Conservation (phyloP, 2,113 vertebrate species). For the Caranx melampygus region DNA sequence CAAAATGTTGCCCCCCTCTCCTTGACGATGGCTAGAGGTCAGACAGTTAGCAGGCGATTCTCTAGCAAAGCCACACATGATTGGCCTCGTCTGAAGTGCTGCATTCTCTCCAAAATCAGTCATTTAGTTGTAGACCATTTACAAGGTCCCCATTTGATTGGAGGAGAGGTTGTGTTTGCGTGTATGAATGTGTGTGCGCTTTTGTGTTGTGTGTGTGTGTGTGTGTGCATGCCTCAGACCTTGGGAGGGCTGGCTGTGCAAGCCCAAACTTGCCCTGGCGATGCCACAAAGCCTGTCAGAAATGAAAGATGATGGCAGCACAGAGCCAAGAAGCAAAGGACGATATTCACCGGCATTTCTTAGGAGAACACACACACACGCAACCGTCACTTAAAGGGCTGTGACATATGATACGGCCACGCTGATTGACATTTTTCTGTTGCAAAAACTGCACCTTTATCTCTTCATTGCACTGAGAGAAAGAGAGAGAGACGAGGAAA, state of each 20-base stretch:
- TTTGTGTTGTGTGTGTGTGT: conserved; percentile 45
- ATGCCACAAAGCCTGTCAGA: conserved; percentile 76
- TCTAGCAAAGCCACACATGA: conserved; percentile 69
- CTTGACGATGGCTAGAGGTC: conserved; percentile 63
- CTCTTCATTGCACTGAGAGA: conserved; percentile 9
- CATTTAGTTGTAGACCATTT: conserved; percentile 75
- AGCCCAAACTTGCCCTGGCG: conserved; percentile 78
- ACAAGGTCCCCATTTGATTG: conserved; percentile 76
- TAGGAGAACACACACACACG: conserved; percentile 49
- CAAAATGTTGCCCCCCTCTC: conserved; percentile 17
- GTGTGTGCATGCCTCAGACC: conserved; percentile 75
- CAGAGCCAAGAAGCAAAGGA: conserved; percentile 26
- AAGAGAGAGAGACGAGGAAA: conserved; percentile 30
- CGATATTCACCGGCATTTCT: conserved; percentile 45
- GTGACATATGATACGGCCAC: conserved; percentile 54
- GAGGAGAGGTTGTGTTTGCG: conserved; percentile 59
- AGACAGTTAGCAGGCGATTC: conserved; percentile 51
- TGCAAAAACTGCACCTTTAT: conserved; percentile 37
- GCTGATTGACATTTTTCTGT: conserved; percentile 43
- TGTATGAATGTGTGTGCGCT: conserved; percentile 21
- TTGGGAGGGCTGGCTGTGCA: conserved; percentile 80
- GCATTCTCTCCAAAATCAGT: conserved; percentile 75
- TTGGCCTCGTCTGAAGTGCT: conserved; percentile 75
- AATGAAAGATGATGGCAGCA: conserved; percentile 67
- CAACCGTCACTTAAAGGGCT: conserved; percentile 45